These are phyloP conservation scores for Terebella lapidaria DNA, from an alignment of 2,888 invertebrate genomes.

Conservation along the genomic window DNA sequence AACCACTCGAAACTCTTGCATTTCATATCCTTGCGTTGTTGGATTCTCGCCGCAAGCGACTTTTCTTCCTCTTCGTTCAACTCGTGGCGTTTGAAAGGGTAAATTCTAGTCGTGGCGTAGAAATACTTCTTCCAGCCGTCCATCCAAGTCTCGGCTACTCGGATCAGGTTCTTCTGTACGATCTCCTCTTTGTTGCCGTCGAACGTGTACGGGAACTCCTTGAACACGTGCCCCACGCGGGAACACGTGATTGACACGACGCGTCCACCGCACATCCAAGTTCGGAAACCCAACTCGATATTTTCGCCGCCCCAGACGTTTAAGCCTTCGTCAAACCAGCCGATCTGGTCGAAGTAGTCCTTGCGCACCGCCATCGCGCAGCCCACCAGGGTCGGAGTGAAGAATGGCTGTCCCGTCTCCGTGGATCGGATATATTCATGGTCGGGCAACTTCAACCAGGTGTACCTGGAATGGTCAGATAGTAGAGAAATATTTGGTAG, in stretches of 20 bases:
- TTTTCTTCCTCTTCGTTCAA: slow-evolving; percentile 18
- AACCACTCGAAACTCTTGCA: slow-evolving; percentile 85
- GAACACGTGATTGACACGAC: slow-evolving; percentile 32
- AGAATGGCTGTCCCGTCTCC: slow-evolving; percentile 25
- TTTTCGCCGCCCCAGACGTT: slow-evolving; percentile 36
- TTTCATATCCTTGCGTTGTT: slow-evolving; percentile 71
- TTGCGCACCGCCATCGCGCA: slow-evolving; percentile 30
- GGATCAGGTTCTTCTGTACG: slow-evolving; percentile 29
- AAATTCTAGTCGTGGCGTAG: slow-evolving; percentile 25
- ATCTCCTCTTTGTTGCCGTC: slow-evolving; percentile 26
- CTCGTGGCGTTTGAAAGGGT: slow-evolving; percentile 22
- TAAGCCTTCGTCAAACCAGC: slow-evolving; percentile 26
- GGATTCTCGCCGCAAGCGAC: slow-evolving; percentile 56
- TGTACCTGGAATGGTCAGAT: slow-evolving; percentile 23
- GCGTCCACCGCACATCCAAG: slow-evolving; percentile 32
- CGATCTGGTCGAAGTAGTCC: slow-evolving; percentile 25
- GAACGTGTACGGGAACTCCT: slow-evolving; percentile 28
- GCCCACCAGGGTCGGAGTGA: slow-evolving; percentile 29
- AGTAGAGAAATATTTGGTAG: not conserved
- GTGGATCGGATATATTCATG: slow-evolving; percentile 20
- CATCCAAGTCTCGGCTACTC: slow-evolving; percentile 32
- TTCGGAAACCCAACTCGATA: slow-evolving; percentile 30
- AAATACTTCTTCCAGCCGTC: slow-evolving; percentile 26
- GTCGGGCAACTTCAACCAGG: slow-evolving; percentile 25
- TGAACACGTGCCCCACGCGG: slow-evolving; percentile 31